Conservation (phyloP, 2,113 vertebrate genomes). For the Dipodomys merriami region DNA sequence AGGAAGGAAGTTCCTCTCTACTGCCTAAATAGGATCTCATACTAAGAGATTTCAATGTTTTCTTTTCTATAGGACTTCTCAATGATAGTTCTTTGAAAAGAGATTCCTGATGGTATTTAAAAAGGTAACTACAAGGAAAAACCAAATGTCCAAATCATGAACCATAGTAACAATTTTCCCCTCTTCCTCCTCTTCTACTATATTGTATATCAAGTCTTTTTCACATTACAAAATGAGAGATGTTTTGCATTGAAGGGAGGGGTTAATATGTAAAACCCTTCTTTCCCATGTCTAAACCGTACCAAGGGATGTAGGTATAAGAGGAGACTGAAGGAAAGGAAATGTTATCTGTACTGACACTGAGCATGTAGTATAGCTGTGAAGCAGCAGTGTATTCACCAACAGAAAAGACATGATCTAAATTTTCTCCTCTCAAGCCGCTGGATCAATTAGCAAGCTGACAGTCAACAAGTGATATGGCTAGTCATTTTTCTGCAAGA, state of each 20-base stretch:
- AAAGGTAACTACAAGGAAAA: background rate
- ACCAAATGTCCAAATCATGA: background rate
- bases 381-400: background rate
- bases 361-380: background rate
- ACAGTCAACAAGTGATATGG: background rate
- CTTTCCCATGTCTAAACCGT: background rate
- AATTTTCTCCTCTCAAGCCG: background rate
- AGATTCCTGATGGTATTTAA: background rate
- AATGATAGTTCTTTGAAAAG: constrained; percentile 45
- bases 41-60: constrained; percentile 21
- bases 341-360: background rate
- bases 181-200: background rate
- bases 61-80: background rate
- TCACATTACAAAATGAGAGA: background rate
- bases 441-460: constrained; percentile 6
- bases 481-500: background rate
- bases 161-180: background rate
- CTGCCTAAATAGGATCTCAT: constrained; percentile 4
- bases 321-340: background rate
- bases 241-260: background rate
- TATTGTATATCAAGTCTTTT: constrained; percentile 7
- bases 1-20: background rate
- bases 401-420: background rate
- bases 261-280: background rate
- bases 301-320: constrained; percentile 12